phyloP scores from a whole-genome alignment of 2,888 invertebrate genomes.

The Eupithecia insigniata region DNA sequence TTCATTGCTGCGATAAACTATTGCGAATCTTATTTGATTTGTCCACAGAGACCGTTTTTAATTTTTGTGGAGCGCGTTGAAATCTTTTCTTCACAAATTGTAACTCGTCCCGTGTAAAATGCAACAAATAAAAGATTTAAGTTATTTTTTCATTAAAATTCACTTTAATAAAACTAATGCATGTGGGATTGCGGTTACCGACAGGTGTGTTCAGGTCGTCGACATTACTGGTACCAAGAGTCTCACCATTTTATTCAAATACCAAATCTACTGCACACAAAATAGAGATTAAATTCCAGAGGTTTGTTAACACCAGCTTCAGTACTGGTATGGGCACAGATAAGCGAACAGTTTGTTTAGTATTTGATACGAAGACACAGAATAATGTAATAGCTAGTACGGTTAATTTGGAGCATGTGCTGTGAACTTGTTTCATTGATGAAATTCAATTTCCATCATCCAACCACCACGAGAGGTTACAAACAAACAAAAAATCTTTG shows the following conservation, averaged over 20 bases:
- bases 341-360: not conserved
- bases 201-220: slow-evolving; percentile 72
- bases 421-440: slow-evolving; percentile 37
- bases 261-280: slow-evolving; percentile 17
- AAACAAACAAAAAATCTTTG: no score
- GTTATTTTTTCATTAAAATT: slow-evolving; percentile 35
- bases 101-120: not conserved
- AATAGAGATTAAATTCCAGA: slow-evolving; percentile 36
- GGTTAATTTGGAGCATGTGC: slow-evolving; percentile 26
- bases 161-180: slow-evolving; percentile 56
- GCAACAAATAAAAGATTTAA: not conserved
- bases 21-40: not conserved
- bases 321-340: slow-evolving; percentile 17
- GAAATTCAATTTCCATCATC: slow-evolving; percentile 15
- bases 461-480: no score
- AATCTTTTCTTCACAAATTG: slow-evolving; percentile 34
- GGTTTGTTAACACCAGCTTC: slow-evolving; percentile 17
- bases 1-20: not conserved
- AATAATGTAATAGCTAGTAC: slow-evolving; percentile 20
- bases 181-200: slow-evolving; percentile 63
- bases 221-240: slow-evolving; percentile 60
- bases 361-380: slow-evolving; percentile 16
- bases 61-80: slow-evolving; percentile 33
- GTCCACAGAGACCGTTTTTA: not conserved
- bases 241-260: slow-evolving; percentile 35